Conservation (phyloP, 2,113 vertebrate species). For the Hemiprocne comata region DNA sequence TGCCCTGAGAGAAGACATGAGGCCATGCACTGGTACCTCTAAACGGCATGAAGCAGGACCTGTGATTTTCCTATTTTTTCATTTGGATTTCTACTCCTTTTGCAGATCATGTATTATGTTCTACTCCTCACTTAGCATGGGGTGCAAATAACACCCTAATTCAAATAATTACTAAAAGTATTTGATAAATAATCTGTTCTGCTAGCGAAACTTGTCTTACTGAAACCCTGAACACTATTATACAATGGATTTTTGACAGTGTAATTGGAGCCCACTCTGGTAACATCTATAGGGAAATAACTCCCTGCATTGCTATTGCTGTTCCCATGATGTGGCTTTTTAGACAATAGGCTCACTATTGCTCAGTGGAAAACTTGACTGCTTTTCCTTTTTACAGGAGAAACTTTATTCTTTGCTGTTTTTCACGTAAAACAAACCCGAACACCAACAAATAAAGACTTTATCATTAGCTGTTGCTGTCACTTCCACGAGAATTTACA, state of each 20-base stretch:
- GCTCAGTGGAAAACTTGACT: background rate
- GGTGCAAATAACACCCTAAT: background rate
- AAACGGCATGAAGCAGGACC: background rate
- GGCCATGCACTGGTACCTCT: background rate
- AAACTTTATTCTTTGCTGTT: background rate
- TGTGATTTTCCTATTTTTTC: background rate
- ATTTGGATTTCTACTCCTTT: background rate
- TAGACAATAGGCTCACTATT: background rate
- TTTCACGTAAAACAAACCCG: background rate
- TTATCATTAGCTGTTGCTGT: background rate
- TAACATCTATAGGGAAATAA: background rate
- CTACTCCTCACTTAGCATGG: background rate
- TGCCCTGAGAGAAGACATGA: background rate
- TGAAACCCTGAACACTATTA: background rate
- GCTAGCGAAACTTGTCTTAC: background rate
- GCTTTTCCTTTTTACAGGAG: background rate
- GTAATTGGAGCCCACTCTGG: background rate
- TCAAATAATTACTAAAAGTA: background rate
- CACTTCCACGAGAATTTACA: background rate
- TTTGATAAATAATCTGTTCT: background rate
- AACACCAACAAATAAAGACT: background rate
- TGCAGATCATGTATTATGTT: background rate
- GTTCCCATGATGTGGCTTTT: background rate
- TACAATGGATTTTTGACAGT: background rate
- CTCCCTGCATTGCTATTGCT: background rate